Percentiles rank a stretch among this genome's conserved stretches.
Conservation (phyloP, 2,797 vertebrate species). For the Graptemys geographica region DNA sequence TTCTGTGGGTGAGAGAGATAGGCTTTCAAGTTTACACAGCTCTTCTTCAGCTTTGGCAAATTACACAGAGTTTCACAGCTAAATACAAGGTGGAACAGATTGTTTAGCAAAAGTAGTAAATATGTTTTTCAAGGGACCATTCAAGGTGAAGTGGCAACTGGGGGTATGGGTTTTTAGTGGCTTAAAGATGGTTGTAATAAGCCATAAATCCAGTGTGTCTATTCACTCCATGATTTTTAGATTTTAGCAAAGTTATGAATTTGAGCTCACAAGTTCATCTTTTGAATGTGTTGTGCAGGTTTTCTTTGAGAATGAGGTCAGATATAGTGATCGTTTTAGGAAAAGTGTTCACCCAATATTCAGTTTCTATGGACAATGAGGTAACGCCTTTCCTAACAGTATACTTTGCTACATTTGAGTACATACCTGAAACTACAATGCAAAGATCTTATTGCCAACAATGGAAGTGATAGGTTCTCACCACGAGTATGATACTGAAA, state of each 20-base stretch:
- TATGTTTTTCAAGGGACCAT: neutral
- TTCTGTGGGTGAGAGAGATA: neutral
- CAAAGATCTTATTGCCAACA: conserved; percentile 13
- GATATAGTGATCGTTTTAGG: neutral
- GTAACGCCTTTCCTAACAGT: neutral
- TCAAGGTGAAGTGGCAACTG: neutral
- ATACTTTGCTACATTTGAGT: conserved; percentile 1
- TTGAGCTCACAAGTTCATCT: neutral
- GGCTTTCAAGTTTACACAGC: neutral
- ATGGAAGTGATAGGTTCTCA: conserved; percentile 20
- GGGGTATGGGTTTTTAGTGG: neutral
- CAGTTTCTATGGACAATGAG: neutral
- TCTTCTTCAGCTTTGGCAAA: neutral
- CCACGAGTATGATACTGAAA: neutral
- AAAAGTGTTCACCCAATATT: neutral
- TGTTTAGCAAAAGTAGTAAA: neutral
- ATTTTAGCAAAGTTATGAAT: neutral
- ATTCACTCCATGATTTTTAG: neutral
- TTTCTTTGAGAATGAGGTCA: neutral
- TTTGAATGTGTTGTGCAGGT: neutral
- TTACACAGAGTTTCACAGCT: neutral
- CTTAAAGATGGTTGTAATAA: neutral
- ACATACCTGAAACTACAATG: conserved; percentile 1
- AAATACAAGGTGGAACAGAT: neutral
- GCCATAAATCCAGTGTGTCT: neutral